Percentiles rank a stretch among this genome's conserved stretches.
Evolutionary conservation across 1,140 invertebrate genomes (phyloP).

Genomic region (Ylistrum balloti): DNA sequence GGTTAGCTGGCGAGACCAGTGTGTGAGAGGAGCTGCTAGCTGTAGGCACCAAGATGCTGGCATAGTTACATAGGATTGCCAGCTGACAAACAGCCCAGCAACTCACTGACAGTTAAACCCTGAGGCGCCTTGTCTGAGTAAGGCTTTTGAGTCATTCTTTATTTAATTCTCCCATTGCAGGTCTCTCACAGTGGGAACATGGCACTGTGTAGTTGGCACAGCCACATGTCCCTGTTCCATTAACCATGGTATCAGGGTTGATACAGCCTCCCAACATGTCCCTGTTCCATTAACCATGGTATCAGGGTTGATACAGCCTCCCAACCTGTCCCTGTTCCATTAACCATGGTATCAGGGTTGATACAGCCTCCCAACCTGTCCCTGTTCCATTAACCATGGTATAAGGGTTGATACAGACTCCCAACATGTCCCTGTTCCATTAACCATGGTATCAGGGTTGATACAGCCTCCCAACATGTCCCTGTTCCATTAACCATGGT

Average conservation of each 20-base stretch:
- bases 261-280: too few species aligned
- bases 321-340: too few species aligned
- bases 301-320: too few species aligned
- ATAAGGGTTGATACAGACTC: too few species aligned
- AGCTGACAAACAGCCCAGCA: background rate
- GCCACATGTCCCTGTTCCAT: too few species aligned
- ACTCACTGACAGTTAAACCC: background rate
- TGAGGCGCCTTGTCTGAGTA: conserved; percentile 5
- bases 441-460: too few species aligned
- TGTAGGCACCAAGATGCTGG: conserved; percentile 30
- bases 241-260: background rate
- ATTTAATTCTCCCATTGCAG: conserved; percentile 19
- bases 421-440: too few species aligned
- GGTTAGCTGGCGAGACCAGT: conserved; percentile 1
- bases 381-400: too few species aligned
- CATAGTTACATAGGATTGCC: conserved; percentile 24
- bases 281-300: too few species aligned
- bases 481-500: background rate
- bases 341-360: too few species aligned
- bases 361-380: too few species aligned
- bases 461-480: too few species aligned
- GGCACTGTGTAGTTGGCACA: background rate
- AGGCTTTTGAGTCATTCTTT: conserved; percentile 38
- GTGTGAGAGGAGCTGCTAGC: background rate
- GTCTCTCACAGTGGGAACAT: background rate